phyloP scores from a whole-genome alignment of 2,797 vertebrate genomes.

The Oryzias sinensis region DNA sequence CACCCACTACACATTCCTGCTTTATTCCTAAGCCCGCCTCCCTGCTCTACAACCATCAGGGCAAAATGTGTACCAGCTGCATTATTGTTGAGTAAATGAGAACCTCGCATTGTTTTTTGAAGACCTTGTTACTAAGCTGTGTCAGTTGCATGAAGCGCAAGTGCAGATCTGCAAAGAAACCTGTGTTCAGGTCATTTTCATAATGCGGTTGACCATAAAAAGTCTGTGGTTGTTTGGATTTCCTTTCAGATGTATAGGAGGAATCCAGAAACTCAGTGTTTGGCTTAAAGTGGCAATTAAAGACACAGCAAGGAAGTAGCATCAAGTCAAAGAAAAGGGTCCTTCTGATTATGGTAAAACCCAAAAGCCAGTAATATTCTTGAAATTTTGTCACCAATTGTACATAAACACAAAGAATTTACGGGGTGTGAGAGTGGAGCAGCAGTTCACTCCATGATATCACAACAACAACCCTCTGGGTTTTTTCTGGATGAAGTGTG shows the following conservation, averaged over 20 bases:
- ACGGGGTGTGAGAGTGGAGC: too few relatives aligned
- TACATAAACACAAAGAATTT: too few relatives aligned
- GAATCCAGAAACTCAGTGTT: not conserved
- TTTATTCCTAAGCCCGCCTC: constrained; percentile 70
- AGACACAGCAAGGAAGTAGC: too few relatives aligned
- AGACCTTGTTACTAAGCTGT: constrained; percentile 38
- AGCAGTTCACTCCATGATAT: too few relatives aligned
- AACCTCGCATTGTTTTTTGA: constrained; percentile 42
- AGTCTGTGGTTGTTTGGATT: not conserved
- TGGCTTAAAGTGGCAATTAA: too few relatives aligned
- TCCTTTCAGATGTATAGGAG: not conserved
- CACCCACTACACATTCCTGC: constrained; percentile 78
- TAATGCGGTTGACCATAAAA: not conserved
- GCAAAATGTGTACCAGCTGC: constrained; percentile 71
- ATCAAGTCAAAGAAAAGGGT: not conserved
- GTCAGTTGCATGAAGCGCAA: constrained; percentile 19
- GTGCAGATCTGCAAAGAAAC: constrained; percentile 4
- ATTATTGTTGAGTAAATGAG: constrained; percentile 57
- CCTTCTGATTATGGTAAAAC: not conserved
- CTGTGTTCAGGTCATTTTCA: not conserved
- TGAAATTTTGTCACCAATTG: too few relatives aligned
- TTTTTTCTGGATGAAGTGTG: too few relatives aligned
- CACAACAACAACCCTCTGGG: too few relatives aligned
- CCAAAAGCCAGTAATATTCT: too few relatives aligned
- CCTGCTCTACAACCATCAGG: constrained; percentile 40